These are phyloP conservation scores for Parnassius glacialis DNA, from an alignment of 2,888 invertebrate genomes.

Conservation along the genomic window DNA sequence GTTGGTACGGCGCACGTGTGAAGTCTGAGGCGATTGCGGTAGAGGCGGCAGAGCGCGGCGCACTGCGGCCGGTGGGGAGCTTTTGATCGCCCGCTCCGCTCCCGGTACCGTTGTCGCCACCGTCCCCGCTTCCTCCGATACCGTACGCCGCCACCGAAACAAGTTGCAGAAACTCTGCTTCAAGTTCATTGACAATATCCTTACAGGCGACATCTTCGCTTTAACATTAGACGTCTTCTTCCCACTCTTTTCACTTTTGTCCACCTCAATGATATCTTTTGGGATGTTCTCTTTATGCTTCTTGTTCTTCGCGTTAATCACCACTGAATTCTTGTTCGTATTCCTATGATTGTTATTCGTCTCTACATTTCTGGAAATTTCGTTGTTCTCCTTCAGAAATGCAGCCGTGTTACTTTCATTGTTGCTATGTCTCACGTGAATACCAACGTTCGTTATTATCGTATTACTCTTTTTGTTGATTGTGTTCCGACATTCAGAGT, in stretches of 20 bases:
- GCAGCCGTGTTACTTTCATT: conserved; percentile 53
- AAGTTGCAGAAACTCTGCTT: conserved; percentile 93
- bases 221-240: conserved; percentile 54
- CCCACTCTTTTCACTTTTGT: conserved; percentile 71
- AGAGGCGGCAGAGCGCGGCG: conserved; percentile 71
- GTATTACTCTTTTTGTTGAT: conserved; percentile 72
- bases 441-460: conserved; percentile 66
- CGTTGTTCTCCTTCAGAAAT: conserved; percentile 61
- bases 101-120: conserved; percentile 49
- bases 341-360: conserved; percentile 74
- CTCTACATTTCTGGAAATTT: conserved; percentile 54
- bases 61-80: conserved; percentile 63
- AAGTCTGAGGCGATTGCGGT: conserved; percentile 52
- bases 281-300: conserved; percentile 73
- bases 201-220: conserved; percentile 83
- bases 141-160: conserved; percentile 83
- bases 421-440: conserved; percentile 54
- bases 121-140: conserved; percentile 45
- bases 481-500: conserved; percentile 79
- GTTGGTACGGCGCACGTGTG: conserved; percentile 44
- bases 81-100: conserved; percentile 44
- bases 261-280: conserved; percentile 56
- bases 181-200: conserved; percentile 86
- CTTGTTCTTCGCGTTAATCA: conserved; percentile 83
- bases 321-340: conserved; percentile 77